Base-by-base conservation (phyloP, 2,888 invertebrate species). In the Leptarthrus brevirostris region DNA sequence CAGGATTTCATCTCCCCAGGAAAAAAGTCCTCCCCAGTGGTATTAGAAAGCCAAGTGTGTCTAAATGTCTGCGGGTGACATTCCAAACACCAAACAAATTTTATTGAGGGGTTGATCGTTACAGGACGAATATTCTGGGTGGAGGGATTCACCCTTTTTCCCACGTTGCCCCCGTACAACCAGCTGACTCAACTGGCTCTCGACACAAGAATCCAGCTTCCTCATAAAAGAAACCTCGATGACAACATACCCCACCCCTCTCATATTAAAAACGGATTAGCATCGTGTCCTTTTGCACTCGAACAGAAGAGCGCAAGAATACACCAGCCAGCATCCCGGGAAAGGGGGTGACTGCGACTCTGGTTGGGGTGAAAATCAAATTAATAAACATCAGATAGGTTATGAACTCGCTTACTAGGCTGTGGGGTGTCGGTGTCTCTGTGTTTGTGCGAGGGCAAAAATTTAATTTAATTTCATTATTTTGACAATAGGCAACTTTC, bases 61-160 rank as follows among this genome's bases (percentile, higher is more conserved):
- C 75, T 72, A 76, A 80, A 81, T 81, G 82, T 84, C 84, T 85
- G 84, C 80, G 82, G 82, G 81, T 85, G 84, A 84, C 84, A 84
- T 81, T 80, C 80, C 81, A 81, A 81, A 83, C 82, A 82, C 82
- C 83, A 81, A 82, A 82, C 81, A 81, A 83, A 82, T 82, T 81
- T 84, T 82, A 82, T 84, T 83, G 82, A 81, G 79, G 79, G 76
- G 79, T 79, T 73, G 56, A 56, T n/a, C 18, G 24, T n/a, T 54
- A 18, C 16, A 44, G 49, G 14, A 34, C n/a, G 20, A 5, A 18
- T 34, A 52, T 52, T 52, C 69, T 12, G 20, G n/a, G 69, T 34
- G 52, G 14, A 69, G 49, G 49, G 52, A 18, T 52, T 52, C 34
- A 30, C 30, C 69, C 69, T 52, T 30, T 24, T 72, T 52, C 52